Base-by-base conservation (phyloP, 1,140 invertebrate genomes). In the Helicoverpa zea region DNA sequence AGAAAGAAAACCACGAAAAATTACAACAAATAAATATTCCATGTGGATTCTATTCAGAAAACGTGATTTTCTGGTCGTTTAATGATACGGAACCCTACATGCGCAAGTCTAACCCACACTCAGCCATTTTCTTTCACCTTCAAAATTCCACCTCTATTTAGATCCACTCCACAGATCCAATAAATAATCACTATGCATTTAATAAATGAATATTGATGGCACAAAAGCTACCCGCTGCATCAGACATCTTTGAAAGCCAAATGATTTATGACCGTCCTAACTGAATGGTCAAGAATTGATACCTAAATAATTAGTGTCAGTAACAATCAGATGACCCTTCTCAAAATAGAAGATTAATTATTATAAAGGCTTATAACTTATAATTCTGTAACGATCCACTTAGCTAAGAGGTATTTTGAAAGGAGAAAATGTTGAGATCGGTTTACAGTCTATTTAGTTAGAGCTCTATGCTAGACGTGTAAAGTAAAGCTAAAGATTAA, bases 261-360 rank as follows among this genome's bases (percentile, higher is more conserved):
- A 29, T 61, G 58, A 61, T 61, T 29, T 29, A 61, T 61, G 58
- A 13, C 23, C 3, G 5, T 12, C 58, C 11, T 61, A 13, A 61
- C 7, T 29, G 13, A 30, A 61, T 30, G 58, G 58, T 61, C 58
- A 61, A 61, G 23, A 30, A 61, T 61, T 61, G 23, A 30, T 61
- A 61, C 29, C 23, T 61, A 13, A 29, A 61, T 30, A 61, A 61
- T 61, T 61, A 61, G 23, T 29, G 58, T 30, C 58, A 61, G 13
- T 13, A 23, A 61, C 58, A 61, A 61, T 61, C 2, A 13, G 29
- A 11, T 30, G 58, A 12, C 18, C 58, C 58, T 29, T 61, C 13
- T 29, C 18, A 29, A 29, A 61, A 61, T 30, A 61, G 11, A 61
- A 61, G 23, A 61, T 61, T 61, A 61, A 61, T 61, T 61, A 29